Conservation (phyloP, 2,888 invertebrate species). For the Hanleya hanleyi region DNA sequence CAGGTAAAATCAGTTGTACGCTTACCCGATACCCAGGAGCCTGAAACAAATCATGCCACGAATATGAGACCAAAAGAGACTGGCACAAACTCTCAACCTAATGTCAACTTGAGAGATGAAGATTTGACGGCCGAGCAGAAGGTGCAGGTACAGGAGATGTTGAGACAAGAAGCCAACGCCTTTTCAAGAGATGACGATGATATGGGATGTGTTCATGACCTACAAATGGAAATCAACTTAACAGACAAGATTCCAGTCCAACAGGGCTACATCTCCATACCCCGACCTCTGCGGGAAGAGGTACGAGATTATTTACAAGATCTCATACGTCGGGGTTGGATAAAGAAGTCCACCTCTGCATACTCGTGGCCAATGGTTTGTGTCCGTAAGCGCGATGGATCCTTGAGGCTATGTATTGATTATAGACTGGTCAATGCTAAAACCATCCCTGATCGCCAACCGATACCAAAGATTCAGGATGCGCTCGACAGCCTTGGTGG, state of each 20-base stretch:
- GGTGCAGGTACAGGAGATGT: slow-evolving; percentile 14
- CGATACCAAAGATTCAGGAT: not conserved
- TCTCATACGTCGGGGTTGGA: slow-evolving; percentile 31
- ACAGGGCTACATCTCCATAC: slow-evolving; percentile 33
- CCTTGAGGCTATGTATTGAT: slow-evolving; percentile 30
- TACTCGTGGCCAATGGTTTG: slow-evolving; percentile 22
- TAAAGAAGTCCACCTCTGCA: slow-evolving; percentile 24
- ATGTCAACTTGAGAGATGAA: slow-evolving; percentile 14
- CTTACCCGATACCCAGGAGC: not conserved
- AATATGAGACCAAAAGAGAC: not conserved
- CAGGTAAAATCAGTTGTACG: not conserved
- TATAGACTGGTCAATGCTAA: slow-evolving; percentile 10
- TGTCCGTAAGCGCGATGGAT: slow-evolving; percentile 15
- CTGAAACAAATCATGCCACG: not conserved
- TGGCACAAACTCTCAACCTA: slow-evolving; percentile 25
- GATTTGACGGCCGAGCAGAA: slow-evolving; percentile 18
- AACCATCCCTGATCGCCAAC: not conserved
- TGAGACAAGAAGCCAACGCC: slow-evolving; percentile 28
- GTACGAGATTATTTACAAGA: slow-evolving; percentile 40
- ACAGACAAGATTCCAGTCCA: slow-evolving; percentile 17
- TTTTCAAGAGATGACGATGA: slow-evolving; percentile 30
- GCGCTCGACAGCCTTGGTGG: not conserved
- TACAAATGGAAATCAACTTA: slow-evolving; percentile 35
- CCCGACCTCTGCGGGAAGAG: slow-evolving; percentile 36
- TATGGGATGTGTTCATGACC: slow-evolving; percentile 8